Evolutionary conservation across 92 coral and sea anemone genomes (phyloP).

Genomic region (Anthopleura xanthogrammica): DNA sequence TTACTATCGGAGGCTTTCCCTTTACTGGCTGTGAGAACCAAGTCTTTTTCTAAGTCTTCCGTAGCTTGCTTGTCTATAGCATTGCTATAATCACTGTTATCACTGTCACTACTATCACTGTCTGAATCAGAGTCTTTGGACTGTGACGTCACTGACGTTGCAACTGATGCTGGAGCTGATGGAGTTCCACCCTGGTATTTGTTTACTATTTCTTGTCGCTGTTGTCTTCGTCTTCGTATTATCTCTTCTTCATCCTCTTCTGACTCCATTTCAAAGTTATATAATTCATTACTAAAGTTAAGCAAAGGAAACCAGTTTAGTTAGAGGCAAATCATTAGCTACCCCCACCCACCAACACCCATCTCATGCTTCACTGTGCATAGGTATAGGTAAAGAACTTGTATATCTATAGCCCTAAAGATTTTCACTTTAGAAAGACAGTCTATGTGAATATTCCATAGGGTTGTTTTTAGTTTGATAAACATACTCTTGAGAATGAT

Average conservation of each 20-base stretch:
- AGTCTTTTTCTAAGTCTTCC: slow-evolving; percentile 73
- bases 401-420: no score
- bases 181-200: slow-evolving; percentile 66
- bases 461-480: no score
- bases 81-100: slow-evolving; percentile 77
- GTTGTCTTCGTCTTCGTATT: slow-evolving; percentile 76
- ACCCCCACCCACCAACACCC: no score
- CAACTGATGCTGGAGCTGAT: slow-evolving; percentile 66
- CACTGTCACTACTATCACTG: slow-evolving; percentile 47
- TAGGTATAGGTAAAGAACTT: no score
- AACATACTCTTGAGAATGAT: no score
- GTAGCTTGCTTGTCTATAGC: slow-evolving; percentile 72
- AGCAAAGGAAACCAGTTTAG: background rate
- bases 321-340: no score
- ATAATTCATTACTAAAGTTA: slow-evolving; percentile 71
- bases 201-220: slow-evolving; percentile 80
- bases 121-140: slow-evolving; percentile 52
- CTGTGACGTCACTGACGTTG: slow-evolving; percentile 73
- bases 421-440: no score
- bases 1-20: slow-evolving; percentile 10
- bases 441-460: no score
- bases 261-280: slow-evolving; percentile 89
- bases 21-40: slow-evolving; percentile 46
- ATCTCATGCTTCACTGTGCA: no score
- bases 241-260: slow-evolving; percentile 89